Evolutionary conservation across 2,888 invertebrate species (phyloP), one percentile per base, ranked within the genome.

Genomic region (Nemurella pictetii): DNA sequence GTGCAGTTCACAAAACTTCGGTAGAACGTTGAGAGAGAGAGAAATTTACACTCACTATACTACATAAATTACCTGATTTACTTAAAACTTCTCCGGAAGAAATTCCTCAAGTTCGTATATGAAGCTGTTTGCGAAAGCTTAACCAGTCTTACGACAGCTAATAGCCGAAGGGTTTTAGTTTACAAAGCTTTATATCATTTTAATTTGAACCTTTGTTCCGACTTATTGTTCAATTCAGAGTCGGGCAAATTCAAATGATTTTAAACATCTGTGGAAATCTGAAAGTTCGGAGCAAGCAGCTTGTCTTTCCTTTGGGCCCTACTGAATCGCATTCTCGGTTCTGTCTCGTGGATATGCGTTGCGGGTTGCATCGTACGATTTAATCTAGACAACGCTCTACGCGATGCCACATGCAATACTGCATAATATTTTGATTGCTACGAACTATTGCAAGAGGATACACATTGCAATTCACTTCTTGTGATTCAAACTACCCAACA

Each of bases 191-290:
- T 78, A 30, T 72, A 72, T 82, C 55, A 82, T 82, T 72, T 55
- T 81, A 82, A 82, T 72, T 82, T 55, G 26, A 82, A 72, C 55
- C 82, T 72, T 55, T 82, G 72, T 82, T 82, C 82, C 55, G 82
- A 28, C 82, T 72, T 72, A 82, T 82, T 72, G 82, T 28, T 36
- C 55, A 82, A 72, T 72, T 26, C 35, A 36, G 32, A 26, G 20
- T 55, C 15, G 27, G 26, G 82, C 36, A 72, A 82, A 55, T 72
- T 72, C 55, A 82, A 78, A 82, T 72, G 82, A 82, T 82, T 27
- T 27, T 26, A 36, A 55, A 82, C 82, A 55, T 82, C 72, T 55
- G 55, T 30, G 78, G 78, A 30, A 78, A 78, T 78, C 78, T 78
- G 26, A 27, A 29, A 78, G 78, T 78, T 78, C 30, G 12, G 9